Base-by-base conservation (phyloP, 1,140 invertebrate species). In the Plectrocnemia conspersa region DNA sequence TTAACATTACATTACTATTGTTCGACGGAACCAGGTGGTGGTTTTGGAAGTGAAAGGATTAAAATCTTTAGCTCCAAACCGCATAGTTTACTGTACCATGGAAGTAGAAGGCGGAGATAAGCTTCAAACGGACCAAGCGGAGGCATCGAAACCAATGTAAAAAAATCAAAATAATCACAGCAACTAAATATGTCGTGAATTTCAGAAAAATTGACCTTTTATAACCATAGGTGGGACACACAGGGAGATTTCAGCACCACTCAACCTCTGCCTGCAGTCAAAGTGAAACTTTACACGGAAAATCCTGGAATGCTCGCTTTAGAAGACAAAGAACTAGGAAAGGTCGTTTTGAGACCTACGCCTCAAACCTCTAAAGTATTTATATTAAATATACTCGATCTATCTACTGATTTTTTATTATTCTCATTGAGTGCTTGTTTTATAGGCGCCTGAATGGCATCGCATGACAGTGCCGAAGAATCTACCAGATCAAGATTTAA, bases 21-120 rank as follows among this genome's bases (percentile, higher is more conserved):
- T 49, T n/a, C n/a, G n/a, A n/a, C n/a, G n/a, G n/a, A n/a, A 46
- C 41, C 72, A 93, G 90, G 89, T 94, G 50, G 85, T 97, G 65
- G 95, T 99, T 29, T 97, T 98, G 87, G 97, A 99, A 79, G 96
- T 99, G 40, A 95, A 97, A 75, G 94, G 94, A 56, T 78, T 99
- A 33, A 98, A 98, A 74, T 96, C 93, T 25, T 76, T 99, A 61
- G 87, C 94, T 61, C 87, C 93, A 11, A 98, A 96, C 79, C 83
- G 95, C 67, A 97, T 99, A 65, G 95, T 99, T 23, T 99, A 99
- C 77, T 99, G 97, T 73, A 99, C 96, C 18, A 99, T 99, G 97
- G 97, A 99, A 78, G 94, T 98, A 1, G 96, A 99, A 74, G 90
- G 89, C 52, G 93, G 94, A 32, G 94, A 98, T 68, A 99, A 99